Percentiles rank a stretch among this genome's conserved stretches.
These are phyloP conservation scores for Melitaea athalia DNA, from an alignment of 2,888 invertebrate genomes.

Conservation along the genomic window DNA sequence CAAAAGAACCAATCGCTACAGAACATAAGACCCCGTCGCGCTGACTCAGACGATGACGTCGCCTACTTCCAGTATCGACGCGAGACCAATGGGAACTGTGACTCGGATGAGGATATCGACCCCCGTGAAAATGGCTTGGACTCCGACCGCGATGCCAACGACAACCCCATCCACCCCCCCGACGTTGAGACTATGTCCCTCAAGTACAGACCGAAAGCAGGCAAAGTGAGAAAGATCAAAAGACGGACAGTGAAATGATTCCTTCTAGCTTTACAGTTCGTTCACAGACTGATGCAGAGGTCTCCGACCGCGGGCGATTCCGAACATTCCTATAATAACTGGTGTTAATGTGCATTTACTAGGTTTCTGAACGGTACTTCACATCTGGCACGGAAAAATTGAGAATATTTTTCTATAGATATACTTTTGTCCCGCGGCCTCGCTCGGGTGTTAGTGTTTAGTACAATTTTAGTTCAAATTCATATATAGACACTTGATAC, in stretches of 20 bases:
- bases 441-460: conserved; percentile 64
- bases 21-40: conserved; percentile 62
- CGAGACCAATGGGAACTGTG: conserved; percentile 68
- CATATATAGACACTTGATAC: conserved; percentile 58
- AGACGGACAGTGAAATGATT: conserved; percentile 78
- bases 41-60: conserved; percentile 69
- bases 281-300: conserved; percentile 59
- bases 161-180: conserved; percentile 64
- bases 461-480: conserved; percentile 77
- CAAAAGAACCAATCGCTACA: conserved; percentile 77
- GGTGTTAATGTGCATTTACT: conserved; percentile 65
- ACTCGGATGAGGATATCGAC: conserved; percentile 69
- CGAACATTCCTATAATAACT: conserved; percentile 68
- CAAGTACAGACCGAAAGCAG: conserved; percentile 59
- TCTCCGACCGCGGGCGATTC: conserved; percentile 44
- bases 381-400: conserved; percentile 24
- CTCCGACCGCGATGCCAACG: conserved; percentile 70
- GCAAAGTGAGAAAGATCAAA: conserved; percentile 67
- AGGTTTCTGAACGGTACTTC: conserved; percentile 33
- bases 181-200: conserved; percentile 69
- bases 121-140: conserved; percentile 64
- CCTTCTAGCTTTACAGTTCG: conserved; percentile 71
- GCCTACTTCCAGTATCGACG: conserved; percentile 58
- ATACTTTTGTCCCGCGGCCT: conserved; percentile 48
- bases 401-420: conserved; percentile 61